These are phyloP conservation scores for Aurelia sp. DNA, from an alignment of 30 jellyfish, hydroid and myxozoan species.

Conservation along the genomic window DNA sequence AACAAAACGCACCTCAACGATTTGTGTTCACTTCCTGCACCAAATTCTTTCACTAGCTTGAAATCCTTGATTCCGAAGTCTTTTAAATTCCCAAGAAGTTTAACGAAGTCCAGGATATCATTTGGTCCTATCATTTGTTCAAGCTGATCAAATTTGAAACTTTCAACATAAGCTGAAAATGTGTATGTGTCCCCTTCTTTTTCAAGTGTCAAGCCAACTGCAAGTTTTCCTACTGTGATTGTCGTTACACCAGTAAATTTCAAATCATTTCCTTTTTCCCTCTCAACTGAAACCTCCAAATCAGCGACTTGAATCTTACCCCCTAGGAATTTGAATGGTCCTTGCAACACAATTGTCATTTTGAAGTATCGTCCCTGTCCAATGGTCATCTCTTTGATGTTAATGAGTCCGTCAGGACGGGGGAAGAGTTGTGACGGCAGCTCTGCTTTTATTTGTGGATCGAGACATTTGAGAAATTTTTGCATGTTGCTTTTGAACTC, in stretches of 20 bases:
- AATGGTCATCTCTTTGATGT: conserved; percentile 65
- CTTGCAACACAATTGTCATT: conserved; percentile 55
- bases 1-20: conserved; percentile 39
- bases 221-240: conserved; percentile 52
- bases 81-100: conserved; percentile 49
- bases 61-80: conserved; percentile 78
- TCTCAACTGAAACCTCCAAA: conserved; percentile 46
- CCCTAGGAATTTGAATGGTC: conserved; percentile 71
- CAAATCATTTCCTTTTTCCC: conserved; percentile 24
- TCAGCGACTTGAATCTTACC: conserved; percentile 63
- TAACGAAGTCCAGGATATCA: conserved; percentile 4
- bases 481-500: conserved; percentile 69
- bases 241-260: conserved; percentile 66
- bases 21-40: conserved; percentile 38
- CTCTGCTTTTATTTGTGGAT: conserved; percentile 74
- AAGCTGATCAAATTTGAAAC: conserved; percentile 53
- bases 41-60: conserved; percentile 57
- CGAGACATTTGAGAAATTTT: conserved; percentile 67
- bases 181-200: conserved; percentile 56
- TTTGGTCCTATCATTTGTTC: conserved; percentile 56
- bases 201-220: conserved; percentile 66
- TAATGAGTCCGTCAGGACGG: conserved; percentile 49
- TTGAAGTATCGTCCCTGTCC: conserved; percentile 61
- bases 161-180: conserved; percentile 58
- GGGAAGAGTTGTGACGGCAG: conserved; percentile 83